phyloP scores from a whole-genome alignment of 2,888 invertebrate genomes.

The Sympetrum striolatum region DNA sequence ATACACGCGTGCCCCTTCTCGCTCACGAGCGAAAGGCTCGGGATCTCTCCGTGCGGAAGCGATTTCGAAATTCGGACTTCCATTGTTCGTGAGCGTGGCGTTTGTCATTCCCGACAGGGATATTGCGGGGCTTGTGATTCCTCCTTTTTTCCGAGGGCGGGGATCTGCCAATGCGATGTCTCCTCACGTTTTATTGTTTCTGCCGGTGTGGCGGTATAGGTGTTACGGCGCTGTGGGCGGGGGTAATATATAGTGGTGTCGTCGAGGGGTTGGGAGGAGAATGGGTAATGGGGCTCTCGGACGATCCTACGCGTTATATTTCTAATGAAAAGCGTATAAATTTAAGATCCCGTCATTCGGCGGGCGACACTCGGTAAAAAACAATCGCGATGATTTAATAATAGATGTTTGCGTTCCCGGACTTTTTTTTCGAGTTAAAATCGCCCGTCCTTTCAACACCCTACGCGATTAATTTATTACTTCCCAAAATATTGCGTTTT shows the following conservation, averaged over 20 bases:
- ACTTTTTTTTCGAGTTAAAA: not conserved
- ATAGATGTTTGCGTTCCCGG: not conserved
- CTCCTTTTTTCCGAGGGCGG: not conserved
- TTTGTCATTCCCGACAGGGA: constrained; percentile 32
- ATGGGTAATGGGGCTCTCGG: not conserved
- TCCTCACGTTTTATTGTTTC: not conserved
- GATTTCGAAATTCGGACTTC: not conserved
- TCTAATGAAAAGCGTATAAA: constrained; percentile 11
- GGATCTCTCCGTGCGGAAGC: not conserved
- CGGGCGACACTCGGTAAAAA: not conserved
- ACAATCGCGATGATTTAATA: constrained; percentile 5
- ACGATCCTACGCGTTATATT: not conserved
- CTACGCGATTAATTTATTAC: not conserved
- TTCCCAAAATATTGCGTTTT: not conserved
- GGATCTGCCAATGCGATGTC: not conserved
- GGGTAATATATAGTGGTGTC: not conserved
- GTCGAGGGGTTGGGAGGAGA: not conserved
- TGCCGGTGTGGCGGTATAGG: not conserved
- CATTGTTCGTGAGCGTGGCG: constrained; percentile 6
- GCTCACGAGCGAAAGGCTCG: not conserved
- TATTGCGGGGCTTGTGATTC: constrained; percentile 5
- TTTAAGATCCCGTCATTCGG: constrained; percentile 5
- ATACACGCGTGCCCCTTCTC: not conserved
- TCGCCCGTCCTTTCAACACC: not conserved
- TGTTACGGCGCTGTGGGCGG: not conserved